Conservation (phyloP, 2,888 invertebrate species). For the Plutella xylostella region DNA sequence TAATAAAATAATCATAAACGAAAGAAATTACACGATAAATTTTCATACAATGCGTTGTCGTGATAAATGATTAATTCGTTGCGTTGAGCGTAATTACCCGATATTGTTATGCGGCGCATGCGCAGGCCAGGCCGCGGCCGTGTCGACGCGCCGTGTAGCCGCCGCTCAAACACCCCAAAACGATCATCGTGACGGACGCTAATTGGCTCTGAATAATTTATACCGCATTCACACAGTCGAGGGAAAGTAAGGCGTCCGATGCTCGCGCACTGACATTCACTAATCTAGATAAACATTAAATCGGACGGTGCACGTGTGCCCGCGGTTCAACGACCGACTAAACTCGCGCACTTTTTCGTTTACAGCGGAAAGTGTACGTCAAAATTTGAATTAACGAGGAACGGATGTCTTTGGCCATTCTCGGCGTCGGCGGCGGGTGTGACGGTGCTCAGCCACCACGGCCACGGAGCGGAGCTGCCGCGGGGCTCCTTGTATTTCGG, state of each 20-base stretch:
- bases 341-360: not conserved
- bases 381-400: too few species aligned
- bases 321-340: not conserved
- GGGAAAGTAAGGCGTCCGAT: too few species aligned
- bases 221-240: not conserved
- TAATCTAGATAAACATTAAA: too few species aligned
- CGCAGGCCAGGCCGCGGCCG: too few species aligned
- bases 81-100: conserved; percentile 33
- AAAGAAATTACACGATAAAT: not conserved
- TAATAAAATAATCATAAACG: too few species aligned
- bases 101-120: conserved; percentile 41
- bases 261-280: too few species aligned
- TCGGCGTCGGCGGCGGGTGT: not conserved
- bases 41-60: conserved; percentile 27
- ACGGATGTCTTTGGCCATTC: not conserved
- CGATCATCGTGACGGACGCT: conserved; percentile 1
- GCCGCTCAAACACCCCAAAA: not conserved
- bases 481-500: conserved; percentile 36
- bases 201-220: conserved; percentile 4
- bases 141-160: not conserved
- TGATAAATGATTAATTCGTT: conserved; percentile 27
- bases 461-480: conserved; percentile 22
- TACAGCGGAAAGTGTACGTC: too few species aligned
- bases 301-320: too few species aligned
- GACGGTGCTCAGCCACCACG: conserved; percentile 25